Evolutionary conservation across 2,797 vertebrate genomes (phyloP), one percentile per base, ranked within the genome.

Genomic region (Ptychadena robeensis): DNA sequence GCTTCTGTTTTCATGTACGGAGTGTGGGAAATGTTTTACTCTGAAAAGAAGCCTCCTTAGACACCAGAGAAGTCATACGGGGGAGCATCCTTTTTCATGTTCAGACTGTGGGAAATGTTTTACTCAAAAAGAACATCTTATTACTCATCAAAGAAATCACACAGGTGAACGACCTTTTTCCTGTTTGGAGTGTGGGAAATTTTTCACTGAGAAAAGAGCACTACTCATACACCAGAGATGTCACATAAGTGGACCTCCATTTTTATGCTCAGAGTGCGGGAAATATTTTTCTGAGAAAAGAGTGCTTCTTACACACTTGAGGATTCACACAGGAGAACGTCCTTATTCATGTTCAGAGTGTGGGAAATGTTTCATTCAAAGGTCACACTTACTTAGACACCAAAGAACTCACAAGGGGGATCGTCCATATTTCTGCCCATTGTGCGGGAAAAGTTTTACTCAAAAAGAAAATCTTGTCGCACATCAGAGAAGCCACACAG

Each of bases 31-130:
- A 80, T 85, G 87, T 63, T 90, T 90, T 73, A 88, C 86, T 28
- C 89, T 89, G 85, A 91, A 88, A 71, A 89, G 88, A n/a, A 88
- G 88, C 31, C 87, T 91, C 28, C 85, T 89, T 27, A 88, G 87
- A 11, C 90, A 91, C 73, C 90, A 91, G 88, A 88, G 89, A 73
- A 91, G 88, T 74, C 90, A 91, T 0, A 79, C 86, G 0, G 74
- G 83, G 7, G 44, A 53, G 6, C 44, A 18, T 53, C 44, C 44
- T 1, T 53, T 22, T 53, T 53, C 44, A 6, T 53, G 44, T 22
- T 53, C 18, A 53, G 44, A 22, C 18, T 53, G 44, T 53, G 44
- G 44, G 5, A 53, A 53, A 53, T 1, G 44, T 53, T 53, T 53
- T 7, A 22, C 44, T 8, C 18, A 22, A 18, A 53, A 22, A 7